Conservation (phyloP, 1,140 invertebrate species). For the Spodoptera litura region DNA sequence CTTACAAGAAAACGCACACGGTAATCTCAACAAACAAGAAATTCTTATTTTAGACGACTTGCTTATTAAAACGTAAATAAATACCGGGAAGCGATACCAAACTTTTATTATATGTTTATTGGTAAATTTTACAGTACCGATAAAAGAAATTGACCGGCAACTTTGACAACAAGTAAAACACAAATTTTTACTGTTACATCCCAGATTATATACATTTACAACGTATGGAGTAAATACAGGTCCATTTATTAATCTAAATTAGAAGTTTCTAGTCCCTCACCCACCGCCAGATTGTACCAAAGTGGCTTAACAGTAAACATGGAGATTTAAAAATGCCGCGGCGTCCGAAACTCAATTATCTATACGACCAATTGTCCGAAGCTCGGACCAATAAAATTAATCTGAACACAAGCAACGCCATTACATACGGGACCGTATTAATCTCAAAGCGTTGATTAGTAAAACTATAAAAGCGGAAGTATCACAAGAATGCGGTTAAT, state of each 20-base stretch:
- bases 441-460: slow-evolving; percentile 84
- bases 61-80: slow-evolving; percentile 46
- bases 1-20: background rate
- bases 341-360: slow-evolving; percentile 69
- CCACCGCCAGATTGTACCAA: slow-evolving; percentile 55
- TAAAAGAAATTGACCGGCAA: slow-evolving; percentile 32
- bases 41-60: slow-evolving; percentile 25
- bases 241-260: slow-evolving; percentile 68
- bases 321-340: slow-evolving; percentile 59
- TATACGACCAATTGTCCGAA: slow-evolving; percentile 68
- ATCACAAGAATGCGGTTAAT: slow-evolving; percentile 85
- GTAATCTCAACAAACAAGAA: background rate
- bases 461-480: slow-evolving; percentile 86
- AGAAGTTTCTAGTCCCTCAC: slow-evolving; percentile 47
- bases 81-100: slow-evolving; percentile 36
- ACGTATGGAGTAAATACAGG: slow-evolving; percentile 34
- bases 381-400: slow-evolving; percentile 75
- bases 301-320: slow-evolving; percentile 71
- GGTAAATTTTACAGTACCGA: slow-evolving; percentile 41
- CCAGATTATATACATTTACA: slow-evolving; percentile 28
- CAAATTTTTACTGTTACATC: slow-evolving; percentile 15
- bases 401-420: slow-evolving; percentile 77
- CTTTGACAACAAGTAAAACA: slow-evolving; percentile 35
- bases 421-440: slow-evolving; percentile 81
- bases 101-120: slow-evolving; percentile 47